Percentiles rank a stretch among this genome's conserved stretches.
These are phyloP conservation scores for Lasiommata megera DNA, from an alignment of 2,888 invertebrate genomes.

Conservation along the genomic window DNA sequence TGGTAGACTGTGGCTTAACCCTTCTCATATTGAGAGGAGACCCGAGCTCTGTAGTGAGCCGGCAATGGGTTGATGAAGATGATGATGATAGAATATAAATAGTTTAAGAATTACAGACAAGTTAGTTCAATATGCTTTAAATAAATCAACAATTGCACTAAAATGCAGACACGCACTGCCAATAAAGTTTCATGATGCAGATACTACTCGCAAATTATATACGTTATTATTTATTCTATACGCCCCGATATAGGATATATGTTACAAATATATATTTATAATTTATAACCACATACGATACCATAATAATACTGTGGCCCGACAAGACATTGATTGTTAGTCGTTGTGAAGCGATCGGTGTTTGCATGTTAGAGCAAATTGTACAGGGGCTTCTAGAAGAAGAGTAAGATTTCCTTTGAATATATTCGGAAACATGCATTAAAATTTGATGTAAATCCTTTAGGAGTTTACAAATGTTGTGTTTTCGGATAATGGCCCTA, in stretches of 20 bases:
- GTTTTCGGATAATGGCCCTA: neutral
- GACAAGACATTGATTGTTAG: conserved; percentile 79
- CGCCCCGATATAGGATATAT: conserved; percentile 69
- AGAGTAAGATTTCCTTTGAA: conserved; percentile 30
- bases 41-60: too few relatives aligned
- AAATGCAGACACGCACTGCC: conserved; percentile 82
- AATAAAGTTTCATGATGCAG: conserved; percentile 51
- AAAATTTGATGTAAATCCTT: neutral
- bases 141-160: conserved; percentile 75
- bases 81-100: neutral
- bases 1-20: too few relatives aligned
- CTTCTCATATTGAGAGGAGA: too few relatives aligned
- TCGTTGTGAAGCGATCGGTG: conserved; percentile 81
- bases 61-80: too few relatives aligned
- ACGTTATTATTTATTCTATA: conserved; percentile 52
- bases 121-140: conserved; percentile 77
- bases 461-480: conserved; percentile 1
- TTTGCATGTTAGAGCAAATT: conserved; percentile 83
- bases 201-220: conserved; percentile 48
- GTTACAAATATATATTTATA: conserved; percentile 69
- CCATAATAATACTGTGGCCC: conserved; percentile 76
- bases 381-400: conserved; percentile 58
- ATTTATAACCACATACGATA: conserved; percentile 77
- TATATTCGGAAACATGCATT: conserved; percentile 54
- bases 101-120: conserved; percentile 39